These are phyloP conservation scores for Pimpla rufipes DNA, from an alignment of 2,888 invertebrate genomes.

Conservation along the genomic window DNA sequence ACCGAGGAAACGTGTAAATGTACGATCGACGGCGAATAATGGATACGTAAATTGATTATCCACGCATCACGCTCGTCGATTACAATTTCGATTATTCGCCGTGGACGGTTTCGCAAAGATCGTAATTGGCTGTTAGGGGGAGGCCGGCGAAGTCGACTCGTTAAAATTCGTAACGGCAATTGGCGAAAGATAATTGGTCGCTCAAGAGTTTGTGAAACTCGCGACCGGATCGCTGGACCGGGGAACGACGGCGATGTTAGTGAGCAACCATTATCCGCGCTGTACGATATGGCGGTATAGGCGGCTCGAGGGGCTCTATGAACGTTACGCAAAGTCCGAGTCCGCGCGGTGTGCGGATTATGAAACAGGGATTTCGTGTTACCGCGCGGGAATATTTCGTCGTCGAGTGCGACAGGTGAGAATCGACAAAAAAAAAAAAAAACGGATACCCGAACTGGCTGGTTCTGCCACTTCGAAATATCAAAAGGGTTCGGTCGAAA, in stretches of 20 bases:
- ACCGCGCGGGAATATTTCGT: background rate
- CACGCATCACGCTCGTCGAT: background rate
- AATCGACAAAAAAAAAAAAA: too few species aligned
- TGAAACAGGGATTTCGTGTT: slow-evolving; percentile 29
- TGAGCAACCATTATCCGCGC: slow-evolving; percentile 38
- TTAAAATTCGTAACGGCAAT: slow-evolving; percentile 70
- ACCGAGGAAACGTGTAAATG: background rate
- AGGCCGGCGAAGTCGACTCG: slow-evolving; percentile 32
- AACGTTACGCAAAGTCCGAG: slow-evolving; percentile 52
- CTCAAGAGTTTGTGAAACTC: slow-evolving; percentile 69
- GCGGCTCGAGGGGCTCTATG: slow-evolving; percentile 23
- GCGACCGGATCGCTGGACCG: slow-evolving; percentile 49
- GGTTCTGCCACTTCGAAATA: background rate
- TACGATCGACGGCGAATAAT: background rate
- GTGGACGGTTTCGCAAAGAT: slow-evolving; percentile 45
- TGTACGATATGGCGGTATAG: slow-evolving; percentile 10
- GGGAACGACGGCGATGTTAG: slow-evolving; percentile 53
- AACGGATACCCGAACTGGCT: too few species aligned
- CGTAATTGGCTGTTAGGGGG: slow-evolving; percentile 49
- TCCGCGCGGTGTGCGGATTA: slow-evolving; percentile 32
- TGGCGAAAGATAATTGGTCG: slow-evolving; percentile 65
- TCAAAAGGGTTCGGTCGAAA: too few species aligned
- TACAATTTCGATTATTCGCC: slow-evolving; percentile 19
- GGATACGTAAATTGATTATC: background rate
- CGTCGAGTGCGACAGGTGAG: too few species aligned